phyloP scores from a whole-genome alignment of 2,113 vertebrate genomes.

The Phocoena sinus region DNA sequence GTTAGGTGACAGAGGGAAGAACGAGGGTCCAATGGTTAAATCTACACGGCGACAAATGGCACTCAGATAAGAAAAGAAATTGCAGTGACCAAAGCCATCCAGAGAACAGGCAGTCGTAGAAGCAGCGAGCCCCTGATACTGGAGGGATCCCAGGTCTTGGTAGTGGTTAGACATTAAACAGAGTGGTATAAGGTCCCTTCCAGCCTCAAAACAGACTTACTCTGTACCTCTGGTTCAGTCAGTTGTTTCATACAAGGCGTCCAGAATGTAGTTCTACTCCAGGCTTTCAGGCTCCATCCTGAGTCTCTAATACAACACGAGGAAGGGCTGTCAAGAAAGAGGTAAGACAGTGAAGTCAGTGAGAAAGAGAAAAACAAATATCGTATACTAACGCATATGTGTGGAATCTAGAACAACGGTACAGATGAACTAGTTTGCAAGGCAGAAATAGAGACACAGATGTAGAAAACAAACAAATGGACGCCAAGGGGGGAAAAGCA shows the following conservation, averaged over 20 bases:
- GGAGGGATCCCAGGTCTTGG: neutral
- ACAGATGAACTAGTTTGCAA: too few relatives aligned
- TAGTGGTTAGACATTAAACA: neutral
- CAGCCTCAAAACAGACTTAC: neutral
- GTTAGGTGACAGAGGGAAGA: neutral
- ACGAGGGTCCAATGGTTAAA: neutral
- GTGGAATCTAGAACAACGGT: too few relatives aligned
- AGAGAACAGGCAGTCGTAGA: neutral
- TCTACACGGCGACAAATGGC: fast-evolving
- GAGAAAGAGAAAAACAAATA: too few relatives aligned
- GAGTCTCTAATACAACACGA: neutral
- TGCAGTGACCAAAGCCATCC: neutral
- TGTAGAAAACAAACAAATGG: too few relatives aligned
- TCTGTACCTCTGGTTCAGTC: neutral
- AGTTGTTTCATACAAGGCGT: fast-evolving
- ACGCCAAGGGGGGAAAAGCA: too few relatives aligned
- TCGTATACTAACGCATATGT: too few relatives aligned
- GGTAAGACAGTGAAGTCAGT: neutral
- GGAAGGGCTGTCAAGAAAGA: neutral
- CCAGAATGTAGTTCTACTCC: neutral
- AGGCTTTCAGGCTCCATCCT: neutral
- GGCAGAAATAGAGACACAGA: too few relatives aligned
- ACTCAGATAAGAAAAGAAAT: neutral
- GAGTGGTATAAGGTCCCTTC: fast-evolving
- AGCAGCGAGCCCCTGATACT: fast-evolving